Percentiles rank a stretch among this genome's conserved stretches.
Evolutionary conservation across 2,797 vertebrate species (phyloP).

Genomic region (Sebastolobus altivelis): DNA sequence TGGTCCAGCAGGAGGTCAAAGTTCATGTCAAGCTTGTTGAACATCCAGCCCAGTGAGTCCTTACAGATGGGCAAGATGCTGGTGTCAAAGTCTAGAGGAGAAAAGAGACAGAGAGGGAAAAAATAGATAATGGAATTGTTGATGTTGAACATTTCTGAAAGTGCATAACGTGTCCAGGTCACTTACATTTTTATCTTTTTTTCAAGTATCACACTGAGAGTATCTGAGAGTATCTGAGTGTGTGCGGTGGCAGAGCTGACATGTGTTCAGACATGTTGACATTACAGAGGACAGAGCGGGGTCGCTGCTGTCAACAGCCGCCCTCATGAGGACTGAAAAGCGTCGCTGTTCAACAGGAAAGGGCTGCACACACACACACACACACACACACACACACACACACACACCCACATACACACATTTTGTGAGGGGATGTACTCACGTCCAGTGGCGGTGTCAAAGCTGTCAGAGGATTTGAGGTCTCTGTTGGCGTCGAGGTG

Average conservation of each 20-base stretch:
- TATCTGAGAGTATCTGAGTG: conserved; percentile 1
- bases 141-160: conserved; percentile 22
- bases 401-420: neutral
- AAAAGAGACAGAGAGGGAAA: conserved; percentile 3
- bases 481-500: conserved; percentile 92
- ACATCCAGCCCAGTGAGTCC: conserved; percentile 99
- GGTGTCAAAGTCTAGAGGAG: conserved; percentile 92
- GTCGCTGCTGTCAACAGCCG: conserved; percentile 62
- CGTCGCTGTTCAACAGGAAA: conserved; percentile 31
- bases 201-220: conserved; percentile 12
- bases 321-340: conserved; percentile 38
- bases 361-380: conserved; percentile 8
- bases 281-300: conserved; percentile 58
- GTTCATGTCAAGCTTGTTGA: conserved; percentile 98
- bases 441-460: conserved; percentile 81
- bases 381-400: neutral
- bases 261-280: conserved; percentile 65
- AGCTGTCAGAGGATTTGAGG: conserved; percentile 80
- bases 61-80: conserved; percentile 98
- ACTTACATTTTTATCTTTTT: conserved; percentile 26
- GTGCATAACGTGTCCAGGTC: neutral
- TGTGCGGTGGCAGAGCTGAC: conserved; percentile 30
- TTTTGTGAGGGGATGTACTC: conserved; percentile 56
- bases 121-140: neutral
- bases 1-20: conserved; percentile 97